These are phyloP conservation scores for Puntigrus tetrazona DNA, from an alignment of 2,113 vertebrate genomes.

Conservation along the genomic window DNA sequence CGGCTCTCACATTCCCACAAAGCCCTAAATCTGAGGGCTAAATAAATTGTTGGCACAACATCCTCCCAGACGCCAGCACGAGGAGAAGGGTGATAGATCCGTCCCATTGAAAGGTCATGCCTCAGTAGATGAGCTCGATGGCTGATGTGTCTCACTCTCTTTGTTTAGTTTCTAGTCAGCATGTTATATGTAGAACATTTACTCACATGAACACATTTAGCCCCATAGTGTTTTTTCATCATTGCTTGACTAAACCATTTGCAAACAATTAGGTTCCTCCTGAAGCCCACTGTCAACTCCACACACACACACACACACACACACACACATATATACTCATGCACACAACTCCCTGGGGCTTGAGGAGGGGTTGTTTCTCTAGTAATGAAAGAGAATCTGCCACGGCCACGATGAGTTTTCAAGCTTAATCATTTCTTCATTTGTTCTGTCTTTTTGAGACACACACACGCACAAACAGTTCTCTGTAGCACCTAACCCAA, in stretches of 20 bases:
- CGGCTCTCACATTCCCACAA: slow-evolving; percentile 26
- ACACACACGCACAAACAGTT: slow-evolving; percentile 21
- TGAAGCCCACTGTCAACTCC: slow-evolving; percentile 24
- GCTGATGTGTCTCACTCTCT: not conserved
- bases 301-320: slow-evolving; percentile 11
- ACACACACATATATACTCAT: not conserved
- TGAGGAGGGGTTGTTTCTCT: slow-evolving; percentile 47
- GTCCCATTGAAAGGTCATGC: not conserved
- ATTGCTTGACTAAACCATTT: slow-evolving; percentile 53
- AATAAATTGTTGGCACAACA: slow-evolving; percentile 57
- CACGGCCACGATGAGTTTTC: slow-evolving; percentile 30
- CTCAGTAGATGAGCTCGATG: not conserved
- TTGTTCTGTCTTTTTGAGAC: slow-evolving; percentile 18
- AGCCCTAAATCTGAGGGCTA: slow-evolving; percentile 20
- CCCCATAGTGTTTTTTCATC: slow-evolving; percentile 47
- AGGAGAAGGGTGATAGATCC: slow-evolving; percentile 32
- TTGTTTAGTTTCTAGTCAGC: not conserved
- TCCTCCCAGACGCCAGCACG: slow-evolving; percentile 9
- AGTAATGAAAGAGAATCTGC: slow-evolving; percentile 57
- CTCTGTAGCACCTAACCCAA: slow-evolving; percentile 52
- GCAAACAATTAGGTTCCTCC: slow-evolving; percentile 56
- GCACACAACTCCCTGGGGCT: not conserved
- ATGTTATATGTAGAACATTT: slow-evolving; percentile 26
- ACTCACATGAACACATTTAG: slow-evolving; percentile 10
- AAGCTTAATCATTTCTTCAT: slow-evolving; percentile 40